Conservation (phyloP, 2,888 invertebrate species). For the Drosophila colorata region DNA sequence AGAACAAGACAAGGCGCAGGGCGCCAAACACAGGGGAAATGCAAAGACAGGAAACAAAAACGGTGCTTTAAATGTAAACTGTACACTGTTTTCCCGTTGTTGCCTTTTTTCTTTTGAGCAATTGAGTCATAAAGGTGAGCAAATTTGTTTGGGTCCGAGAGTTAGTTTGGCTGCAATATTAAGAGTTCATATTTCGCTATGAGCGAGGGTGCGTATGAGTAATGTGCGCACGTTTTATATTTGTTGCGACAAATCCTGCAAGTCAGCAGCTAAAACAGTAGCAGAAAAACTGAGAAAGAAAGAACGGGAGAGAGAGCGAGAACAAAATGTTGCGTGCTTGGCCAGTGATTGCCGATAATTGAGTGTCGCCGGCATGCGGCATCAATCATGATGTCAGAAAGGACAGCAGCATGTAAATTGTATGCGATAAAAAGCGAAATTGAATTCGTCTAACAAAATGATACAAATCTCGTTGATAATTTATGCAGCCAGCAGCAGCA, state of each 20-base stretch:
- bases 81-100: background rate
- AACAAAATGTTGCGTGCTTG: slow-evolving; percentile 20
- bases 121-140: slow-evolving; percentile 49
- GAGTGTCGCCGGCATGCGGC: slow-evolving; percentile 73
- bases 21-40: slow-evolving; percentile 1
- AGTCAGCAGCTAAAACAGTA: slow-evolving; percentile 35
- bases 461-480: slow-evolving; percentile 69
- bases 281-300: background rate
- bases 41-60: background rate
- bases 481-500: slow-evolving; percentile 58
- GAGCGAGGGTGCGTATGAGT: slow-evolving; percentile 65
- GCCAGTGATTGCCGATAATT: slow-evolving; percentile 78
- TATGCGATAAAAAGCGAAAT: slow-evolving; percentile 71
- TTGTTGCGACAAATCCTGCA: slow-evolving; percentile 37
- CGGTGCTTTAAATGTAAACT: slow-evolving; percentile 1
- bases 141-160: slow-evolving; percentile 17
- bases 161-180: slow-evolving; percentile 47
- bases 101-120: slow-evolving; percentile 14
- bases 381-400: slow-evolving; percentile 76
- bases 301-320: background rate
- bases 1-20: slow-evolving; percentile 4
- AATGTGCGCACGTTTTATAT: slow-evolving; percentile 57
- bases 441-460: slow-evolving; percentile 77
- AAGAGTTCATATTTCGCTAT: slow-evolving; percentile 24
- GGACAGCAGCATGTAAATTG: slow-evolving; percentile 77